phyloP scores from a whole-genome alignment of 2,113 vertebrate species.

The Raphicerus campestris region DNA sequence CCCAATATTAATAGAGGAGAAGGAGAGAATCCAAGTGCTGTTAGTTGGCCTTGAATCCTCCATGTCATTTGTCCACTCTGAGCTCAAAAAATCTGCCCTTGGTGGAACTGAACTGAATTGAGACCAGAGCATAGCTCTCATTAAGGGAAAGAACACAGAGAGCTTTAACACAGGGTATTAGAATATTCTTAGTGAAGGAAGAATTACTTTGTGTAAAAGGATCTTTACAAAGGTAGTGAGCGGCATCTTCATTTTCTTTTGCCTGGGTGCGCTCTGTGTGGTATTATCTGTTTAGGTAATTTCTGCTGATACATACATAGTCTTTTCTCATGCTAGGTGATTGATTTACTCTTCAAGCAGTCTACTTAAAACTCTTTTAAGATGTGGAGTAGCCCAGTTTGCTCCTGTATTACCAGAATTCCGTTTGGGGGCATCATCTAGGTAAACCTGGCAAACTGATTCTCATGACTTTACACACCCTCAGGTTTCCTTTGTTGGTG shows the following conservation, averaged over 20 bases:
- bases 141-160: background rate
- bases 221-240: background rate
- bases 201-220: background rate
- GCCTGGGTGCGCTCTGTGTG: background rate
- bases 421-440: background rate
- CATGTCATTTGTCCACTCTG: background rate
- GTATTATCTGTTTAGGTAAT: background rate
- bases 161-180: background rate
- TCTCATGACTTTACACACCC: background rate
- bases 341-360: slow-evolving; percentile 35
- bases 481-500: background rate
- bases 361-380: slow-evolving; percentile 9
- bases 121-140: background rate
- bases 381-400: slow-evolving; percentile 14
- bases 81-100: background rate
- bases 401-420: background rate
- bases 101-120: background rate
- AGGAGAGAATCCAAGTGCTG: background rate
- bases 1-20: background rate
- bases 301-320: slow-evolving; percentile 25
- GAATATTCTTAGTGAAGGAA: background rate
- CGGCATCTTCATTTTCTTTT: background rate
- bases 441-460: background rate
- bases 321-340: slow-evolving; percentile 18
- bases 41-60: background rate